Evolutionary conservation across 23 tunicate species (phyloP).

Genomic region (Trididemnum nubilum): DNA sequence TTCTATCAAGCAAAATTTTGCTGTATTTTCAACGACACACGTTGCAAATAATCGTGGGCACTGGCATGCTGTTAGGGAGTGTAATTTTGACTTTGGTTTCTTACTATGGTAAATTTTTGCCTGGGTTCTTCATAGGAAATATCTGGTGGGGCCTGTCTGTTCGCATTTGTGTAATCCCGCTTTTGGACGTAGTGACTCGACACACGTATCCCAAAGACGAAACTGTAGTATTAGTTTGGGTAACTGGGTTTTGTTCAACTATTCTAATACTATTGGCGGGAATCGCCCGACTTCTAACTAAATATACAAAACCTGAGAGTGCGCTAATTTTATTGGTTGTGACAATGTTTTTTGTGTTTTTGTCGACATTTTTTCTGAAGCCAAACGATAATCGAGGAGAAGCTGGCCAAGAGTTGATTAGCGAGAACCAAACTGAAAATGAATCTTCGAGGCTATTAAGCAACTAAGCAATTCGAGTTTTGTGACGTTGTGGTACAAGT

Average conservation of each 20-base stretch:
- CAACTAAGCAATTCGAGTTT: too few species aligned
- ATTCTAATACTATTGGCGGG: background rate
- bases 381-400: background rate
- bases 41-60: background rate
- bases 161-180: background rate
- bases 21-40: background rate
- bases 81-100: background rate
- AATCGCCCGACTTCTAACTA: background rate
- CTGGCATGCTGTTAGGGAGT: background rate
- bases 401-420: background rate
- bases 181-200: background rate
- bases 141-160: background rate
- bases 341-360: background rate
- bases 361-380: background rate
- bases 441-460: too few species aligned
- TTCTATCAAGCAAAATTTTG: background rate
- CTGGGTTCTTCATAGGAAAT: background rate
- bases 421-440: too few species aligned
- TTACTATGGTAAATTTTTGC: background rate
- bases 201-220: slow-evolving; percentile 1
- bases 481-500: too few species aligned
- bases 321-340: background rate
- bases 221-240: background rate
- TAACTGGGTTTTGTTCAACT: background rate
- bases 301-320: background rate